These are phyloP conservation scores for Drosophila ambigua DNA, from an alignment of 1,140 invertebrate genomes.

Conservation along the genomic window DNA sequence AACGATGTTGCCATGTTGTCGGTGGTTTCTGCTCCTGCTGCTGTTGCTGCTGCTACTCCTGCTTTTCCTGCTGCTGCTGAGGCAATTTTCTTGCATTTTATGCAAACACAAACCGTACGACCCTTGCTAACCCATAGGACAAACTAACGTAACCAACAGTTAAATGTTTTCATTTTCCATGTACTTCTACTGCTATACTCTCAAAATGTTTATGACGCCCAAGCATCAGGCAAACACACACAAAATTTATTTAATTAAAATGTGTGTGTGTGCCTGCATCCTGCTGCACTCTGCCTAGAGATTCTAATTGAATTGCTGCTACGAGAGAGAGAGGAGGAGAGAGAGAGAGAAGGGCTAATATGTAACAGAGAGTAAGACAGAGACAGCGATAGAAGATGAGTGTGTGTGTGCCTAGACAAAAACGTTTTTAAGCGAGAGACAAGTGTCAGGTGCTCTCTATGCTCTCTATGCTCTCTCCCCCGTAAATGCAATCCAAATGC, in stretches of 20 bases:
- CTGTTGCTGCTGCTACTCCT: background rate
- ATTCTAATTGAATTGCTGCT: constrained; percentile 72
- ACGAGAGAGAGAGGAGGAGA: background rate
- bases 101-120: constrained; percentile 56
- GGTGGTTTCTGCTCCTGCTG: constrained; percentile 1
- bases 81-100: constrained; percentile 75
- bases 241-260: constrained; percentile 82
- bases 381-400: constrained; percentile 51
- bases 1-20: constrained; percentile 47
- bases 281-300: constrained; percentile 44
- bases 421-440: constrained; percentile 19
- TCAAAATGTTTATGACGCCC: constrained; percentile 73
- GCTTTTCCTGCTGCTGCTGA: constrained; percentile 21
- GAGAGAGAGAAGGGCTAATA: constrained; percentile 50
- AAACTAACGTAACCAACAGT: constrained; percentile 56
- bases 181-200: constrained; percentile 12
- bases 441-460: constrained; percentile 53
- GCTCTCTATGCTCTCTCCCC: background rate
- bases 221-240: constrained; percentile 71
- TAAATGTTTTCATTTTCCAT: constrained; percentile 79
- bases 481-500: constrained; percentile 38
- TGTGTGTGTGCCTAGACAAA: background rate
- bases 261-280: constrained; percentile 18
- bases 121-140: constrained; percentile 26
- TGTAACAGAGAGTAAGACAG: constrained; percentile 15